phyloP scores from a whole-genome alignment of 2,113 vertebrate genomes.

The Microtus oregoni region DNA sequence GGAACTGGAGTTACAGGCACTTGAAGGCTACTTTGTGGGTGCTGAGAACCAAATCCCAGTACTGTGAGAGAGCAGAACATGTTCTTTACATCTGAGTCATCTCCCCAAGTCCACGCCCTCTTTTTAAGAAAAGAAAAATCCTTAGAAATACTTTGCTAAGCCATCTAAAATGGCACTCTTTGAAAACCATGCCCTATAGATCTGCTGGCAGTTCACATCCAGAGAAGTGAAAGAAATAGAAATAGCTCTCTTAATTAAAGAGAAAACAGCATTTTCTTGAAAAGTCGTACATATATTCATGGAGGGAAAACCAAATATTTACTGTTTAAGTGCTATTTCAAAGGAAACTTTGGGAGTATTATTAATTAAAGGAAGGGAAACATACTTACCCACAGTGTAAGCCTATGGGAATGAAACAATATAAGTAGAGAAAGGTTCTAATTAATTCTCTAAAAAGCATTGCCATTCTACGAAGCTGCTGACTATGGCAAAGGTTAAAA shows the following conservation, averaged over 20 bases:
- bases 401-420: conserved; percentile 71
- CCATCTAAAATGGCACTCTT: neutral
- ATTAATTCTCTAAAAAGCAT: conserved; percentile 77
- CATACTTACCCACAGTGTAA: conserved; percentile 67
- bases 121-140: neutral
- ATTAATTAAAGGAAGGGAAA: neutral
- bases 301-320: neutral
- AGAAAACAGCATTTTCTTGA: neutral
- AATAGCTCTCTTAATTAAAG: neutral
- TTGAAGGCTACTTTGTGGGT: neutral
- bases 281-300: conserved; percentile 44
- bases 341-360: neutral
- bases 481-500: conserved; percentile 75
- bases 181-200: neutral
- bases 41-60: neutral
- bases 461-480: conserved; percentile 77
- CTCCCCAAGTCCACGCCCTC: neutral
- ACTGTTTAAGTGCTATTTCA: neutral
- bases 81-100: neutral
- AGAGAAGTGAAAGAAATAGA: neutral
- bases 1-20: neutral
- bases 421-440: conserved; percentile 12
- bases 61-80: no score
- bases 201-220: neutral
- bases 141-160: conserved; percentile 13